phyloP scores from a whole-genome alignment of 2,797 vertebrate genomes.

The Myioborus melanocephalus region DNA sequence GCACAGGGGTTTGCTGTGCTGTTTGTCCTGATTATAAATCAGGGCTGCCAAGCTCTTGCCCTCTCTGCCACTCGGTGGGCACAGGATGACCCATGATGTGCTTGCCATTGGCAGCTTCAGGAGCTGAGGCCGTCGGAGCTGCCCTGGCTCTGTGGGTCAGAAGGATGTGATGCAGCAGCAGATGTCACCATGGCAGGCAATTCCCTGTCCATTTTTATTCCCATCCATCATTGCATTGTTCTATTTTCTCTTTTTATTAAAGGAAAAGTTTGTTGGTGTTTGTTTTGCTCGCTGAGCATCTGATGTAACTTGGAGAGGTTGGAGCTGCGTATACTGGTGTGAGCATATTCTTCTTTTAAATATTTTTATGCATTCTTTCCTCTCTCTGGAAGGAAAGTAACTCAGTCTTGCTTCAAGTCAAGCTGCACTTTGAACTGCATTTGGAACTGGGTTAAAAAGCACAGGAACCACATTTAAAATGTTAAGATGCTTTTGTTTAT shows the following conservation, averaged over 20 bases:
- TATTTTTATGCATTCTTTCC: background rate
- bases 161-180: background rate
- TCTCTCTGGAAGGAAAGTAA: background rate
- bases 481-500: constrained; percentile 54
- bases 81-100: rapidly evolving
- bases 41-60: background rate
- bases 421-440: constrained; percentile 17
- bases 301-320: background rate
- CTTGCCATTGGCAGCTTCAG: background rate
- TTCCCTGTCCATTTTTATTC: background rate
- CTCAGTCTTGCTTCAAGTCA: background rate
- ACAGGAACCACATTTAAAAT: constrained; percentile 35
- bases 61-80: background rate
- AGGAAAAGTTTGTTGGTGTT: background rate
- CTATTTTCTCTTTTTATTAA: background rate
- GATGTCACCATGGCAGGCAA: background rate
- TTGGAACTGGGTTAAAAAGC: constrained; percentile 33
- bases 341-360: background rate
- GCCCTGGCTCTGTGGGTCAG: background rate
- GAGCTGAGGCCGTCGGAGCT: background rate
- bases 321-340: background rate
- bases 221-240: background rate
- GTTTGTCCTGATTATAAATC: background rate
- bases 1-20: background rate
- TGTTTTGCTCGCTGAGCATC: background rate